These are phyloP conservation scores for Drosophila littoralis DNA, from an alignment of 1,140 invertebrate genomes.

Conservation along the genomic window DNA sequence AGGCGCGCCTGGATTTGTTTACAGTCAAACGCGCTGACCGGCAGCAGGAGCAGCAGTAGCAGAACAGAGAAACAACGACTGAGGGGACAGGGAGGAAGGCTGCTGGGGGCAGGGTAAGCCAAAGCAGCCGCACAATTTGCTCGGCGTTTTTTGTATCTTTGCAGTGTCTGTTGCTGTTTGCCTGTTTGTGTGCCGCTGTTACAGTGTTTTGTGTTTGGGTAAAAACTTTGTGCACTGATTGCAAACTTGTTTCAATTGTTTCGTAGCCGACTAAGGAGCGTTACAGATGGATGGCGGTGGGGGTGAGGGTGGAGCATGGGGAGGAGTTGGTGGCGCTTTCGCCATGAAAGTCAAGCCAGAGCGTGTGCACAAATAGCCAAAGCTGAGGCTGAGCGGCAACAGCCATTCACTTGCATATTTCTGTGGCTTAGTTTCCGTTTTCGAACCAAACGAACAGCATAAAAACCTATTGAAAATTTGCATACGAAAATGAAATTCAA, in stretches of 20 bases:
- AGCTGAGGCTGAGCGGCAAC: slow-evolving; percentile 29
- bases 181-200: slow-evolving; percentile 31
- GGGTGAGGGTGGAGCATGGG: neutral
- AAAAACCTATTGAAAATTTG: slow-evolving; percentile 79
- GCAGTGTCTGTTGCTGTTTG: slow-evolving; percentile 49
- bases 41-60: slow-evolving; percentile 2
- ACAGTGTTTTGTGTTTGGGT: slow-evolving; percentile 44
- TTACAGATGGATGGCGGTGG: neutral
- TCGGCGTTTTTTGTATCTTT: slow-evolving; percentile 72
- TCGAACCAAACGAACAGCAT: slow-evolving; percentile 66
- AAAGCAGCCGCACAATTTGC: slow-evolving; percentile 74
- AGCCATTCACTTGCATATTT: slow-evolving; percentile 73
- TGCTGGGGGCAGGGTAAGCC: slow-evolving; percentile 1
- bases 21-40: slow-evolving; percentile 60
- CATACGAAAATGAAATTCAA: slow-evolving; percentile 81
- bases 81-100: neutral
- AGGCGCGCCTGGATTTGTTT: slow-evolving; percentile 71
- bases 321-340: neutral
- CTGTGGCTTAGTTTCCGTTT: slow-evolving; percentile 78
- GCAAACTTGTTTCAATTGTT: slow-evolving; percentile 83
- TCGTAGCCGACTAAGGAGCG: slow-evolving; percentile 56
- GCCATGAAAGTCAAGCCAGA: slow-evolving; percentile 69
- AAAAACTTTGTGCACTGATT: slow-evolving; percentile 80
- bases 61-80: neutral
- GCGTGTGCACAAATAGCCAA: slow-evolving; percentile 46